These are phyloP conservation scores for Mustela lutreola DNA, from an alignment of 2,113 vertebrate genomes.

Conservation along the genomic window DNA sequence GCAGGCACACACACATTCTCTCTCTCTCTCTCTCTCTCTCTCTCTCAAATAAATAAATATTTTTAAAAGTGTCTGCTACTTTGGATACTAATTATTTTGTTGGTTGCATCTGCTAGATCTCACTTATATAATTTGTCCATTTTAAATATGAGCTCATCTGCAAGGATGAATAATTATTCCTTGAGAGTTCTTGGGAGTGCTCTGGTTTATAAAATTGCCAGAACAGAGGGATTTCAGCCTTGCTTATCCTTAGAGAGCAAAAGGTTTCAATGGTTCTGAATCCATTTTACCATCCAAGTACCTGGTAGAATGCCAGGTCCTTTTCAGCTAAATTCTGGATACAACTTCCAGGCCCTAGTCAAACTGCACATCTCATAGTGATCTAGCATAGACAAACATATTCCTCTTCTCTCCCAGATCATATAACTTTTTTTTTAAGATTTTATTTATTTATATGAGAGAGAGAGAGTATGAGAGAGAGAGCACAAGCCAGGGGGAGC, in stretches of 20 bases:
- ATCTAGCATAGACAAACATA: neutral
- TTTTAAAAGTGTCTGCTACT: neutral
- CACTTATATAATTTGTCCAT: neutral
- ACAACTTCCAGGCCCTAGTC: neutral
- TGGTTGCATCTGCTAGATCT: neutral
- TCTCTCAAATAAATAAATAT: neutral
- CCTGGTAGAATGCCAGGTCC: neutral
- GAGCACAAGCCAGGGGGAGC: too few relatives aligned
- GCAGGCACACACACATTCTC: too few relatives aligned
- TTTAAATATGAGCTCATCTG: constrained; percentile 50
- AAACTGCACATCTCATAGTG: neutral
- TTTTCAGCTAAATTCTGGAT: neutral
- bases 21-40: neutral
- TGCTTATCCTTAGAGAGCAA: neutral
- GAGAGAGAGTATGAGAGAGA: too few relatives aligned
- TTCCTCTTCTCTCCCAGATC: neutral
- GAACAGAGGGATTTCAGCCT: neutral
- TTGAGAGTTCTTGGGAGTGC: neutral
- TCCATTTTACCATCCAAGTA: neutral
- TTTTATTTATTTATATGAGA: too few relatives aligned
- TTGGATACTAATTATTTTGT: constrained; percentile 13
- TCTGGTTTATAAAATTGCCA: neutral
- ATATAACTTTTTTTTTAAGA: neutral
- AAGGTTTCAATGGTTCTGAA: neutral
- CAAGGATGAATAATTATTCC: neutral